Conservation (phyloP, 2,888 invertebrate genomes). For the Embidobia sp. region DNA sequence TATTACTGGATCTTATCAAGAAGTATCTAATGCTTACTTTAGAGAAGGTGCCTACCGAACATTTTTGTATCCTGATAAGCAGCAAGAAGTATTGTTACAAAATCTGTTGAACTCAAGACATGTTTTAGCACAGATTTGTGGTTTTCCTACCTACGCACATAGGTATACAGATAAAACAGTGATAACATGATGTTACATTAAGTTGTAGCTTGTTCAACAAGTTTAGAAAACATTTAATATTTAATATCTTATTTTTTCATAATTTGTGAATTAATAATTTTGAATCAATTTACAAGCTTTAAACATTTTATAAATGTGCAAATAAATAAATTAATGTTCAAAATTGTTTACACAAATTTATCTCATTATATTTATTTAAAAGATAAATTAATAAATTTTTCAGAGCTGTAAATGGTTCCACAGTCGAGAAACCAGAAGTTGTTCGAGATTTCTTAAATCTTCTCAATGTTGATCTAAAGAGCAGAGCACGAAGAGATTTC, state of each 20-base stretch:
- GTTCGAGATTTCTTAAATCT: slow-evolving; percentile 91
- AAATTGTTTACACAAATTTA: too few species aligned
- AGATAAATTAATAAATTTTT: too few species aligned
- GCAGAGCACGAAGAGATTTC: slow-evolving; percentile 89
- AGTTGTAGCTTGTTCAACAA: too few species aligned
- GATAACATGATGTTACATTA: too few species aligned
- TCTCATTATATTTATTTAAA: too few species aligned
- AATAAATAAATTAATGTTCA: too few species aligned
- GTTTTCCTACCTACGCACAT: slow-evolving; percentile 94
- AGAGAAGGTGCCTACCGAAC: slow-evolving; percentile 94
- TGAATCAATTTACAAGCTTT: too few species aligned
- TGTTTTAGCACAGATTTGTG: slow-evolving; percentile 92
- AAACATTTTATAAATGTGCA: too few species aligned
- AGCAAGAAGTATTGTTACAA: slow-evolving; percentile 89
- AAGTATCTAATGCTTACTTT: slow-evolving; percentile 89
- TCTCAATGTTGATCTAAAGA: slow-evolving; percentile 87
- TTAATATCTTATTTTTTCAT: too few species aligned
- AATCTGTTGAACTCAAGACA: slow-evolving; percentile 89
- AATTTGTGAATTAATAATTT: too few species aligned
- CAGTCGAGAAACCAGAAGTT: slow-evolving; percentile 90
- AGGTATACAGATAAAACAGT: slow-evolving; percentile 83
- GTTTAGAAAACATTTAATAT: too few species aligned
- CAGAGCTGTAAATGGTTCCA: slow-evolving; percentile 93
- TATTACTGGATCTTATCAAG: slow-evolving; percentile 91
- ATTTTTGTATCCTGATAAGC: slow-evolving; percentile 89